These are phyloP conservation scores for Choristoneura rosaceana DNA, from an alignment of 2,888 invertebrate species.

Conservation along the genomic window DNA sequence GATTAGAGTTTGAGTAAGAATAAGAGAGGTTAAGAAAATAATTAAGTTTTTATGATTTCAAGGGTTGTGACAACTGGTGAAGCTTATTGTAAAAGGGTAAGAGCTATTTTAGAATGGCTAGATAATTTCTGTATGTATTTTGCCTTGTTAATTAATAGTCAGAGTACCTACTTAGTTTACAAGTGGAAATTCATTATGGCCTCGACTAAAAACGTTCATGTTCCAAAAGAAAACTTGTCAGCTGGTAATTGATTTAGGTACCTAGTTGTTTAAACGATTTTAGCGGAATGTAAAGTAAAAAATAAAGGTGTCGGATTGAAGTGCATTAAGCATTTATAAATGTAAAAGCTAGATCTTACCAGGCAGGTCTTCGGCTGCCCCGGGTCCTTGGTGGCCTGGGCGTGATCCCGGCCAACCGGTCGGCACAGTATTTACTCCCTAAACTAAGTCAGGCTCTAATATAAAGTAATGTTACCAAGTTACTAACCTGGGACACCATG, in stretches of 20 bases:
- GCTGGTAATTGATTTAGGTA: too few relatives aligned
- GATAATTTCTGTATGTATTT: too few relatives aligned
- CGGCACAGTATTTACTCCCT: background rate
- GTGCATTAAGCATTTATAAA: background rate
- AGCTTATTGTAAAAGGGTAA: too few relatives aligned
- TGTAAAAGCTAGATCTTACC: slow-evolving; percentile 1
- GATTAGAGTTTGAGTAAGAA: background rate
- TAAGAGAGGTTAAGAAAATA: background rate
- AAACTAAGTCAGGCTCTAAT: background rate
- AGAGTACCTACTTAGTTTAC: too few relatives aligned
- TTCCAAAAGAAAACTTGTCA: too few relatives aligned
- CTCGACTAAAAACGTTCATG: too few relatives aligned
- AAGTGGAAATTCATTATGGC: too few relatives aligned
- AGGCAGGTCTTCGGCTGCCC: background rate
- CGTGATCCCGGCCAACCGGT: background rate
- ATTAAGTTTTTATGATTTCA: background rate
- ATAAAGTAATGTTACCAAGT: background rate
- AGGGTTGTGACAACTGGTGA: background rate
- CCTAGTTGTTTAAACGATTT: too few relatives aligned
- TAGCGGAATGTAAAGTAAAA: too few relatives aligned
- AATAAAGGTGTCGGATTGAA: background rate
- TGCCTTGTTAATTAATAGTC: too few relatives aligned
- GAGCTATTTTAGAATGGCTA: too few relatives aligned
- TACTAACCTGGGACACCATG: slow-evolving; percentile 3
- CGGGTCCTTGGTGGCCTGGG: background rate